Conservation (phyloP, 2,797 vertebrate species). For the Pseudochromis fuscus region DNA sequence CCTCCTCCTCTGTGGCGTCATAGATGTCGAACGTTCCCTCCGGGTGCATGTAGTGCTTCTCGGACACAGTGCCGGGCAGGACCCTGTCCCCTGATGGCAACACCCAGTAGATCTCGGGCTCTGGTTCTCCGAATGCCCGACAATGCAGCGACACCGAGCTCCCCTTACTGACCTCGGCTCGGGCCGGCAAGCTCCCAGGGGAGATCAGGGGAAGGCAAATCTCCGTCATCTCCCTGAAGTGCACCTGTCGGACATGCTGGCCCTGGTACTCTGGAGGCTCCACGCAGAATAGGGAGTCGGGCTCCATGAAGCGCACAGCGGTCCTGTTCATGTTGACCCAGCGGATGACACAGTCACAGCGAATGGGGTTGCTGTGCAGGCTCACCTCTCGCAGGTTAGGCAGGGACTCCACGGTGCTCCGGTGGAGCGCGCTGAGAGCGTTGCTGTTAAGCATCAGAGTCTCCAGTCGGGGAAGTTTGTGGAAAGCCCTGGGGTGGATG, state of each 20-base stretch:
- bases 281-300: conserved; percentile 90
- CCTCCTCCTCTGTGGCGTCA: conserved; percentile 86
- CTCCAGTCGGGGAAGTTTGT: conserved; percentile 91
- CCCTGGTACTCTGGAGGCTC: conserved; percentile 94
- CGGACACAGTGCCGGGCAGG: conserved; percentile 86
- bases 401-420: conserved; percentile 89
- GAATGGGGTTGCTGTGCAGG: conserved; percentile 94
- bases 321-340: conserved; percentile 97
- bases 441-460: conserved; percentile 95
- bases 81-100: conserved; percentile 89
- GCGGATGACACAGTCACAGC: conserved; percentile 94
- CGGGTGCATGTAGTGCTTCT: conserved; percentile 90
- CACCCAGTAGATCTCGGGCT: conserved; percentile 96
- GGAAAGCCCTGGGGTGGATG: conserved; percentile 93
- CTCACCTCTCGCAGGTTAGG: conserved; percentile 94
- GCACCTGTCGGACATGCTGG: conserved; percentile 91
- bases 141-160: conserved; percentile 91
- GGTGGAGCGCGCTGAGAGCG: conserved; percentile 92
- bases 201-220: conserved; percentile 95
- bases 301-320: conserved; percentile 93
- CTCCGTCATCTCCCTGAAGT: conserved; percentile 95
- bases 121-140: conserved; percentile 93
- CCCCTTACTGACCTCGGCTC: conserved; percentile 82
- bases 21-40: conserved; percentile 94
- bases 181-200: conserved; percentile 88